Conservation (phyloP, 2,113 vertebrate genomes). For the Chinchilla lanigera region DNA sequence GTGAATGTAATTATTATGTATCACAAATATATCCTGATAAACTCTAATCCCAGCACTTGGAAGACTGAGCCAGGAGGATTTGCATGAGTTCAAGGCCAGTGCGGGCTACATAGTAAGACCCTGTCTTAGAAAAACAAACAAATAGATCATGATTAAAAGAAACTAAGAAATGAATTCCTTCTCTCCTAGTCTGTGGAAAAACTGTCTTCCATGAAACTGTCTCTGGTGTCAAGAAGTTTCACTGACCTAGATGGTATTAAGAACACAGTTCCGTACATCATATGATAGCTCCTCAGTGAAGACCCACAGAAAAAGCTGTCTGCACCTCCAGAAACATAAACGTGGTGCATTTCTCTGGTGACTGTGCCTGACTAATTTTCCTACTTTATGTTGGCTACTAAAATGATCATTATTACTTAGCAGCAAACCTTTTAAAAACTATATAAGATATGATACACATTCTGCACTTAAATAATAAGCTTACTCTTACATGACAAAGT, state of each 20-base stretch:
- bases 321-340: background rate
- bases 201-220: background rate
- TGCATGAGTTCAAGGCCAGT: background rate
- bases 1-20: background rate
- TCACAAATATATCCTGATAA: background rate
- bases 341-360: background rate
- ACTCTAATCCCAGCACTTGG: background rate
- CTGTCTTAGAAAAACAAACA: background rate
- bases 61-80: background rate
- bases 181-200: background rate
- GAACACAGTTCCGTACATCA: background rate
- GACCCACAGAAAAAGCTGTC: background rate
- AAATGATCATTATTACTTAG: background rate
- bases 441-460: background rate
- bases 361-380: background rate
- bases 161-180: background rate
- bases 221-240: background rate
- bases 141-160: background rate
- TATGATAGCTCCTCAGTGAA: background rate
- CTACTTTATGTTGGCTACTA: background rate
- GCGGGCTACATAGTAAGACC: background rate
- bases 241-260: background rate
- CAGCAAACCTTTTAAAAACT: background rate
- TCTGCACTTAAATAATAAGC: constrained; percentile 5
- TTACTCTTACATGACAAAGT: background rate